These are phyloP conservation scores for Ceyx melanurus DNA, from an alignment of 2,113 vertebrate species.

Conservation along the genomic window DNA sequence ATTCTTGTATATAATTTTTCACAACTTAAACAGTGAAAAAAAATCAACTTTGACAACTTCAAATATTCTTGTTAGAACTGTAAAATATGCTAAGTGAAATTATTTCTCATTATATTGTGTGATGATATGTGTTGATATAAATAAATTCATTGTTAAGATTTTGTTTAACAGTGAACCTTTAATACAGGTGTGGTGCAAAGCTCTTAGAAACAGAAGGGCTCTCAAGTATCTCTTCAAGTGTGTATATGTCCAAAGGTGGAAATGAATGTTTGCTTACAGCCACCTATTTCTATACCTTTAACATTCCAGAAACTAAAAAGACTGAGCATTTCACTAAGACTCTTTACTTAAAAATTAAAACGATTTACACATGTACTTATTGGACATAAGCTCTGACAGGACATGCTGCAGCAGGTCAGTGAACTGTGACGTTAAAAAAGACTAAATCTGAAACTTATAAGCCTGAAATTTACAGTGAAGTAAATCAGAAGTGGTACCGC, in stretches of 20 bases:
- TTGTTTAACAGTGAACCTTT: background rate
- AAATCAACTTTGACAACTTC: background rate
- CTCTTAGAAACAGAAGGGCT: background rate
- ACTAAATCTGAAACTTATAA: background rate
- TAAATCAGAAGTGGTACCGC: background rate
- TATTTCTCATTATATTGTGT: background rate
- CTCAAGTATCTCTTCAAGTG: background rate
- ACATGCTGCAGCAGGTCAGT: background rate
- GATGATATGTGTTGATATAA: background rate
- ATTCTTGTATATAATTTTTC: background rate
- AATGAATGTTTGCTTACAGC: background rate
- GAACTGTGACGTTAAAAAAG: background rate
- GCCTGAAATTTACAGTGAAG: background rate
- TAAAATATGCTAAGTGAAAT: background rate
- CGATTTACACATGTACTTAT: background rate
- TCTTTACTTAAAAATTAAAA: background rate
- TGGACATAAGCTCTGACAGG: background rate
- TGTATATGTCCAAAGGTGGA: background rate
- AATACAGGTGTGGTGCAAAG: background rate
- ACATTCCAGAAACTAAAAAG: background rate
- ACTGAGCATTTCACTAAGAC: background rate
- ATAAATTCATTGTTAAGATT: background rate
- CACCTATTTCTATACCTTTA: background rate
- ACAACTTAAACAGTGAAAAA: background rate
- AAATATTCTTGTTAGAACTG: background rate